Conservation (phyloP, 2,888 invertebrate species). For the Neoscelio sp. region DNA sequence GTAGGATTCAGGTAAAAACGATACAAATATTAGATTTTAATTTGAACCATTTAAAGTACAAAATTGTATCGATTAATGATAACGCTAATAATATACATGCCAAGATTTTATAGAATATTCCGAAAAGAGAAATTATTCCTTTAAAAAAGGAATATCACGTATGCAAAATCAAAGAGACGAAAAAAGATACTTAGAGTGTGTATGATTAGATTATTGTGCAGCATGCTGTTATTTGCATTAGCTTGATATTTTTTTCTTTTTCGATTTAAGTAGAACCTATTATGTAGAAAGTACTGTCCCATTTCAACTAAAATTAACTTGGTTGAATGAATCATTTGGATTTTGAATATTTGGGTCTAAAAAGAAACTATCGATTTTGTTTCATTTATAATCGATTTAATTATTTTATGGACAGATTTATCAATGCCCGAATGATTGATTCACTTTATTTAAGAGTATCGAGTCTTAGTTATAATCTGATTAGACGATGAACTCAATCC, state of each 20-base stretch:
- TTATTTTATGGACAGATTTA: constrained; percentile 8
- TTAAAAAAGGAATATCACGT: constrained; percentile 3
- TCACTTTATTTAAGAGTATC: not conserved
- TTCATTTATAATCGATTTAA: not conserved
- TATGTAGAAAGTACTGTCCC: constrained; percentile 52
- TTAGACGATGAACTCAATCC: constrained; percentile 24
- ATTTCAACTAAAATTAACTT: constrained; percentile 39
- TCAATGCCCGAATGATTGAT: constrained; percentile 1
- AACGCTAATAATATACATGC: constrained; percentile 20
- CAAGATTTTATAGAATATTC: constrained; percentile 15
- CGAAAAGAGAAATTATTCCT: constrained; percentile 5
- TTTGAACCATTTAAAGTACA: constrained; percentile 49
- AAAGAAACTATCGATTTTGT: constrained; percentile 21
- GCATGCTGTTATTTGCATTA: constrained; percentile 31
- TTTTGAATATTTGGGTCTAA: constrained; percentile 25
- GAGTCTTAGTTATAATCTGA: constrained; percentile 12
- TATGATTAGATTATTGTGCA: constrained; percentile 34
- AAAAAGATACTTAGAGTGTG: constrained; percentile 15
- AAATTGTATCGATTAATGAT: constrained; percentile 19
- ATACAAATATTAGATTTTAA: constrained; percentile 56
- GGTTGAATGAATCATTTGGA: constrained; percentile 6
- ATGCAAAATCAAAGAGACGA: not conserved
- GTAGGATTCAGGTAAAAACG: constrained; percentile 54
- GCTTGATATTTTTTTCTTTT: not conserved
- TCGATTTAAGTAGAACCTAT: constrained; percentile 30